phyloP scores from a whole-genome alignment of 2,888 invertebrate species.

The Athalia rosae region DNA sequence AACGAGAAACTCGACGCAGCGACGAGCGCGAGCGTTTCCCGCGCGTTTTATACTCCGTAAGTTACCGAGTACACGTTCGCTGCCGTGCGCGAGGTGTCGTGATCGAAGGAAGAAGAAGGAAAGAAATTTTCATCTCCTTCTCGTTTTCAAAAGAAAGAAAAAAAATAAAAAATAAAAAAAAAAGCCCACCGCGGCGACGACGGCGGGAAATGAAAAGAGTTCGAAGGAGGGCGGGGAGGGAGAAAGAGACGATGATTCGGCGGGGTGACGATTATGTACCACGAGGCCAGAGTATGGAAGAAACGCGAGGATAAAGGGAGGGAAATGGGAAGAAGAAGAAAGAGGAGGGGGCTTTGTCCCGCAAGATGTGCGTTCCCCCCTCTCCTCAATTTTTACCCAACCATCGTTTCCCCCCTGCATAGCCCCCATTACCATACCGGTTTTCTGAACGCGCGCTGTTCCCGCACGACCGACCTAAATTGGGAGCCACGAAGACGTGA shows the following conservation, averaged over 20 bases:
- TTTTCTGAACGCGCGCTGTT: conserved; percentile 51
- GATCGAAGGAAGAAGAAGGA: background rate
- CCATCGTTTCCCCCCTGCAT: background rate
- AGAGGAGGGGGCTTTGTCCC: conserved; percentile 34
- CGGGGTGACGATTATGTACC: conserved; percentile 40
- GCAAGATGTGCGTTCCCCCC: conserved; percentile 43
- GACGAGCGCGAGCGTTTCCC: too few relatives aligned
- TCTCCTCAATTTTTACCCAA: background rate
- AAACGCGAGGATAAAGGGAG: background rate
- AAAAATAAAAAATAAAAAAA: background rate
- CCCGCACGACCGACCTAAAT: conserved; percentile 55
- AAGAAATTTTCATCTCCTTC: too few relatives aligned
- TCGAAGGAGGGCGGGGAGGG: background rate
- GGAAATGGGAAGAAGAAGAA: conserved; percentile 5
- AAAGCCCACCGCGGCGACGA: background rate
- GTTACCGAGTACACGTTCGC: background rate
- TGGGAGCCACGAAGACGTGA: conserved; percentile 48
- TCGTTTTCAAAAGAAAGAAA: too few relatives aligned
- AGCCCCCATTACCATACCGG: conserved; percentile 41
- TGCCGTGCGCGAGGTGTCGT: background rate
- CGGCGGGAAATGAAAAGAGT: background rate
- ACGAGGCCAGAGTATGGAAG: background rate
- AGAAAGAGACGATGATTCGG: conserved; percentile 23
- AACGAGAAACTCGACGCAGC: too few relatives aligned
- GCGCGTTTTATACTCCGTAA: too few relatives aligned